Percentiles rank a stretch among this genome's conserved stretches.
Evolutionary conservation across 2,797 vertebrate species (phyloP).

Genomic region (Sebastes nivosus): DNA sequence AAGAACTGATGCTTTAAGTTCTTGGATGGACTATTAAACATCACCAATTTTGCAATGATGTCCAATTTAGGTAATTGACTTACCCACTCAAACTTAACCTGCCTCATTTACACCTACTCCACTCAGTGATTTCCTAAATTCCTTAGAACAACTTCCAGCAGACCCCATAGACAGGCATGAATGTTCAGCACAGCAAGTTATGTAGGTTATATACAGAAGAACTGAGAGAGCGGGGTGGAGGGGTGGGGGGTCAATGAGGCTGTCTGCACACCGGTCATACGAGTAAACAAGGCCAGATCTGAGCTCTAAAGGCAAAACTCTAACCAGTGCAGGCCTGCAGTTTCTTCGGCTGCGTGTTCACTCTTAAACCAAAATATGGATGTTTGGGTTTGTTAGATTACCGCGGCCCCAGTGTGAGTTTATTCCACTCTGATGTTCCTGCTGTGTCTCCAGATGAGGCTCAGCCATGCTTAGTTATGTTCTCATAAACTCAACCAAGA

Average conservation of each 20-base stretch:
- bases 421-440: background rate
- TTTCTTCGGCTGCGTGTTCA: background rate
- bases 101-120: background rate
- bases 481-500: slow-evolving; percentile 20
- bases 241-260: background rate
- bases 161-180: background rate
- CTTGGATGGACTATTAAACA: background rate
- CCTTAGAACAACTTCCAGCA: background rate
- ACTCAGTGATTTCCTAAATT: slow-evolving; percentile 1
- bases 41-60: background rate
- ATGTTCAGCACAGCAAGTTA: background rate
- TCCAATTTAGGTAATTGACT: slow-evolving; percentile 9
- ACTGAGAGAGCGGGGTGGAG: background rate
- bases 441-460: background rate
- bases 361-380: background rate
- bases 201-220: background rate
- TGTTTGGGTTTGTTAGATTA: slow-evolving; percentile 13
- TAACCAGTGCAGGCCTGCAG: background rate
- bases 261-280: background rate
- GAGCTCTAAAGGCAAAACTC: background rate
- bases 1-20: background rate
- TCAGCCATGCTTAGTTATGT: slow-evolving; percentile 1
- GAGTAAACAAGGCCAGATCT: background rate
- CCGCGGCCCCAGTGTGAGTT: background rate
- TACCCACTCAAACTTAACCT: background rate